Evolutionary conservation across 2,888 invertebrate genomes (phyloP).

Genomic region (Philopedon plagiatum): DNA sequence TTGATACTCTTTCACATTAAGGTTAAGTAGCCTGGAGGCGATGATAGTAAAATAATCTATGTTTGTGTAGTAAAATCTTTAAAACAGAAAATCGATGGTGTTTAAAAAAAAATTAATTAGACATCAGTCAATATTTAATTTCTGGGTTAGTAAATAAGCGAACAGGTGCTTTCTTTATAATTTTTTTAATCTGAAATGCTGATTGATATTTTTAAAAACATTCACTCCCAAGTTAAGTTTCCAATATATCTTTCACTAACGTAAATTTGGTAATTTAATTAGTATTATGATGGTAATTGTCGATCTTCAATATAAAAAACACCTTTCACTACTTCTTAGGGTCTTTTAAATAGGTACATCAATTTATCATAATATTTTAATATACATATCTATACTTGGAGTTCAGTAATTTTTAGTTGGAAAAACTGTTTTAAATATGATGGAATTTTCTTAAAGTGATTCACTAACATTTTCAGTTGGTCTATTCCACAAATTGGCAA

Average conservation of each 20-base stretch:
- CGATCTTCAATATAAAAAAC: too few relatives aligned
- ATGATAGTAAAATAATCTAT: not conserved
- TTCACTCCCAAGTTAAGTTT: not conserved
- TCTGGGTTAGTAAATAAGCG: not conserved
- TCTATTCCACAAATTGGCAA: too few relatives aligned
- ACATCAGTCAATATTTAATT: not conserved
- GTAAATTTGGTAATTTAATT: not conserved
- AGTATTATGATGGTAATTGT: too few relatives aligned
- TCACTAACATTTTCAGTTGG: too few relatives aligned
- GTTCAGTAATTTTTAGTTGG: too few relatives aligned
- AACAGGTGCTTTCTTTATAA: not conserved
- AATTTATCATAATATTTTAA: too few relatives aligned
- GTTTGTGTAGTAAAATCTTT: not conserved
- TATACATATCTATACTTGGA: too few relatives aligned
- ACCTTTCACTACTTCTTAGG: too few relatives aligned
- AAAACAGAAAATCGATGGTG: not conserved
- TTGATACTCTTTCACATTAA: not conserved
- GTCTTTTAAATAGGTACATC: too few relatives aligned
- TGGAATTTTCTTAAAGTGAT: too few relatives aligned
- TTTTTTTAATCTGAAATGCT: not conserved
- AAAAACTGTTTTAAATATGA: too few relatives aligned
- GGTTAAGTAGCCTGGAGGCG: constrained; percentile 5
- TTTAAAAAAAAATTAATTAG: too few relatives aligned
- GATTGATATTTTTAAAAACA: not conserved
- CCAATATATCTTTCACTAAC: not conserved